Conservation (phyloP, 2,113 vertebrate genomes). For the Pristiophorus japonicus region DNA sequence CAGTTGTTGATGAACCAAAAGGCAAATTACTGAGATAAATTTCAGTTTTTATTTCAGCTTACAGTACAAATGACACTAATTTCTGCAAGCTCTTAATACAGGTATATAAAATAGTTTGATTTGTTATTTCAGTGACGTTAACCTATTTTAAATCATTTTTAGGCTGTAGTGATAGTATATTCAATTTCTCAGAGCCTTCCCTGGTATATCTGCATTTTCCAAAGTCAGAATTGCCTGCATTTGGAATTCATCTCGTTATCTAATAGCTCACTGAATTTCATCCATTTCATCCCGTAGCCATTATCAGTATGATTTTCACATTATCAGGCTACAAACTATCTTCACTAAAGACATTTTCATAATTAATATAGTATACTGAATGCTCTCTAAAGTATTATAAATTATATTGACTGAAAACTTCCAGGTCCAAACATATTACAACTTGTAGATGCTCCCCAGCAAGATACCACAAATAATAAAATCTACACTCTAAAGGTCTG, state of each 20-base stretch:
- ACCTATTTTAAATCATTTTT: too few relatives aligned
- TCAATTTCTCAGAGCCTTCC: too few relatives aligned
- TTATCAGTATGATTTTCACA: not conserved
- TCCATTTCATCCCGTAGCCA: not conserved
- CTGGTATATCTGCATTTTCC: not conserved
- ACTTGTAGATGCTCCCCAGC: not conserved
- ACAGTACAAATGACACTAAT: too few relatives aligned
- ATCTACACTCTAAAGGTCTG: not conserved
- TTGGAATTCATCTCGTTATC: not conserved
- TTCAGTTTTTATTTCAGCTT: too few relatives aligned
- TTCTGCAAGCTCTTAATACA: too few relatives aligned
- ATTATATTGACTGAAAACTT: not conserved
- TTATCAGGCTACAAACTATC: not conserved
- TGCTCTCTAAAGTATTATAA: too few relatives aligned
- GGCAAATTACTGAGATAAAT: too few relatives aligned
- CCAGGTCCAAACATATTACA: not conserved
- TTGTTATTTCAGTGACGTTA: too few relatives aligned
- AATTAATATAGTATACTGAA: not conserved
- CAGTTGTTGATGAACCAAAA: too few relatives aligned
- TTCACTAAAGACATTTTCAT: not conserved
- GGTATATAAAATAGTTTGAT: too few relatives aligned
- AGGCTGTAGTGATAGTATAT: too few relatives aligned
- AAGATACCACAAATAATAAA: not conserved
- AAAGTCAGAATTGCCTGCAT: not conserved
- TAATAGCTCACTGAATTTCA: not conserved